Conservation (phyloP, 2,888 invertebrate genomes). For the Cyclophora punctaria region DNA sequence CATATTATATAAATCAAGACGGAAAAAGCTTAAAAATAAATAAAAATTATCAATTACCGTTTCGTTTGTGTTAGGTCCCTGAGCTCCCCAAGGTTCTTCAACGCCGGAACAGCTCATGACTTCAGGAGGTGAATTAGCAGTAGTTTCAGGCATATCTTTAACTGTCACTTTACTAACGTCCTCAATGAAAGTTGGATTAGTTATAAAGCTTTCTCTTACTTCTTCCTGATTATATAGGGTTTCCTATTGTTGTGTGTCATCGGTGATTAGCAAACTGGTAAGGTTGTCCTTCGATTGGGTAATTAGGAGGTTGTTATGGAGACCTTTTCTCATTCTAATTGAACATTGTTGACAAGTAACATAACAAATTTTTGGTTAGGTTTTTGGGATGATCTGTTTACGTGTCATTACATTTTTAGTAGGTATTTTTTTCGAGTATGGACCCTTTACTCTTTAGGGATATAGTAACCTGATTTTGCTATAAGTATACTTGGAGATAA, state of each 20-base stretch:
- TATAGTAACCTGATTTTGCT: too few relatives aligned
- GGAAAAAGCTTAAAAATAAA: background rate
- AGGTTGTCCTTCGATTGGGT: slow-evolving; percentile 20
- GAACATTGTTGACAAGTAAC: too few relatives aligned
- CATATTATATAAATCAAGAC: too few relatives aligned
- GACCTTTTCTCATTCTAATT: too few relatives aligned
- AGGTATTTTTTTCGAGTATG: too few relatives aligned
- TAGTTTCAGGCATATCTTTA: slow-evolving; percentile 21
- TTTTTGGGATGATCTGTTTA: too few relatives aligned
- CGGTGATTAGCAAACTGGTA: slow-evolving; percentile 32
- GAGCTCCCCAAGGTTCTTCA: slow-evolving; percentile 24
- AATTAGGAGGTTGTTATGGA: slow-evolving; percentile 21
- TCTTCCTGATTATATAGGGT: slow-evolving; percentile 40
- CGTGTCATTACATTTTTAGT: too few relatives aligned
- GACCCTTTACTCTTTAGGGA: too few relatives aligned
- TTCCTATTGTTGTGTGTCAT: slow-evolving; percentile 20
- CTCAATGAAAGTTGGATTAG: slow-evolving; percentile 30
- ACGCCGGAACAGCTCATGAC: slow-evolving; percentile 18
- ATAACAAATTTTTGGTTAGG: too few relatives aligned
- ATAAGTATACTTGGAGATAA: too few relatives aligned
- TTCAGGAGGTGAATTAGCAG: slow-evolving; percentile 11
- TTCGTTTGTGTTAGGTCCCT: slow-evolving; percentile 18
- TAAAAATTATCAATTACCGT: slow-evolving; percentile 25
- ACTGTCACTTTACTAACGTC: slow-evolving; percentile 16
- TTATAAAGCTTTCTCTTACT: slow-evolving; percentile 27